Evolutionary conservation across 37 sponge, comb jelly and placozoan species (phyloP).

Genomic region (Halichondria panicea): DNA sequence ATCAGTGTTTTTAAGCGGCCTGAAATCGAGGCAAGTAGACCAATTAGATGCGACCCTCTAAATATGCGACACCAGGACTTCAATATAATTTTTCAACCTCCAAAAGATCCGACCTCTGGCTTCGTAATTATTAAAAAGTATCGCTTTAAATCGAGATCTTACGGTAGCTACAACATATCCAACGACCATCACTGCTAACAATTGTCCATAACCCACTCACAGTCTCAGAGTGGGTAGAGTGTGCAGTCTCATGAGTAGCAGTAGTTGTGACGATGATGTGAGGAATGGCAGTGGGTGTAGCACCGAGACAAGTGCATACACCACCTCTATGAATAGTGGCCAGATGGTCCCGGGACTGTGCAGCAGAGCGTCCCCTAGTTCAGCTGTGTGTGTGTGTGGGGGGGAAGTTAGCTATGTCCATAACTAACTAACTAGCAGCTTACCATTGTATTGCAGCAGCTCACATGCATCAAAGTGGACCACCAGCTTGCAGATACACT

Average conservation of each 20-base stretch:
- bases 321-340: constrained; percentile 26
- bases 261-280: constrained; percentile 15
- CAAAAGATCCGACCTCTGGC: no score
- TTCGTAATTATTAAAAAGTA: no score
- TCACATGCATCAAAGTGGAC: constrained; percentile 26
- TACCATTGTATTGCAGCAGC: constrained; percentile 35
- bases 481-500: constrained; percentile 20
- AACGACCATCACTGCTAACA: no score
- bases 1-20: no score
- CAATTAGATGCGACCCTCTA: no score
- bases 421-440: neutral
- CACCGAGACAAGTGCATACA: neutral
- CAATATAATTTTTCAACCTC: no score
- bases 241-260: constrained; percentile 40
- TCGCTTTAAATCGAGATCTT: no score
- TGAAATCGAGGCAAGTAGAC: no score
- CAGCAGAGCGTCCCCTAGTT: constrained; percentile 32
- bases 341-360: constrained; percentile 31
- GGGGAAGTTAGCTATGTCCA: neutral
- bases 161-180: no score
- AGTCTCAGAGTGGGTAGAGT: constrained; percentile 31
- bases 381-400: constrained; percentile 5
- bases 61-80: no score
- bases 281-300: constrained; percentile 29
- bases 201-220: no score